phyloP scores from a whole-genome alignment of 1,140 invertebrate genomes.

The Drosophila simulans region DNA sequence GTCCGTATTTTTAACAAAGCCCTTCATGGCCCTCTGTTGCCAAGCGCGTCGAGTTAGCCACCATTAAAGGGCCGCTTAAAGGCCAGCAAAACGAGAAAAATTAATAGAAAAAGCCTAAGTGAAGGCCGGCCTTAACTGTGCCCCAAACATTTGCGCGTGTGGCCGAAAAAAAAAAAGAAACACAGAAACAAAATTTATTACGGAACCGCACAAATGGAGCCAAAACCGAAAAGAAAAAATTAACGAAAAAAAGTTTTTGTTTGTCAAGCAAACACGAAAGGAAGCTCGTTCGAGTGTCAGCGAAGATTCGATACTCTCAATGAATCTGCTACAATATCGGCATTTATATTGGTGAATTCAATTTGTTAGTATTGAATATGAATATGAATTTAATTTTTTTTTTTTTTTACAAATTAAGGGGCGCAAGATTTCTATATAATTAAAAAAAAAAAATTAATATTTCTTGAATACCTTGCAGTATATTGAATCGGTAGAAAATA shows the following conservation, averaged over 20 bases:
- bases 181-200: slow-evolving; percentile 40
- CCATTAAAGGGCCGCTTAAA: slow-evolving; percentile 47
- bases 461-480: too few relatives aligned
- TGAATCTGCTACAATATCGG: background rate
- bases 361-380: background rate
- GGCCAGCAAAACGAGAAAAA: slow-evolving; percentile 19
- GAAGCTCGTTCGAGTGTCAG: background rate
- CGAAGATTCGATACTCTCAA: slow-evolving; percentile 16
- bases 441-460: too few relatives aligned
- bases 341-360: background rate
- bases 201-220: slow-evolving; percentile 38
- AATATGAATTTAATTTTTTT: too few relatives aligned
- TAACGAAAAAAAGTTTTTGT: slow-evolving; percentile 33
- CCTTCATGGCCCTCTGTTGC: slow-evolving; percentile 44
- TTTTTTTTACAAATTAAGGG: too few relatives aligned
- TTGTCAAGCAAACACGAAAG: slow-evolving; percentile 47
- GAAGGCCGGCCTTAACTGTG: slow-evolving; percentile 36
- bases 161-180: slow-evolving; percentile 12
- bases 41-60: slow-evolving; percentile 37
- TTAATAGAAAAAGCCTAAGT: slow-evolving; percentile 51
- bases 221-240: slow-evolving; percentile 1
- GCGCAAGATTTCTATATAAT: too few relatives aligned
- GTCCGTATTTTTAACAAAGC: slow-evolving; percentile 28
- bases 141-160: slow-evolving; percentile 42
- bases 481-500: too few relatives aligned